Evolutionary conservation across 2,797 vertebrate genomes (phyloP).

Genomic region (Salmo trutta): DNA sequence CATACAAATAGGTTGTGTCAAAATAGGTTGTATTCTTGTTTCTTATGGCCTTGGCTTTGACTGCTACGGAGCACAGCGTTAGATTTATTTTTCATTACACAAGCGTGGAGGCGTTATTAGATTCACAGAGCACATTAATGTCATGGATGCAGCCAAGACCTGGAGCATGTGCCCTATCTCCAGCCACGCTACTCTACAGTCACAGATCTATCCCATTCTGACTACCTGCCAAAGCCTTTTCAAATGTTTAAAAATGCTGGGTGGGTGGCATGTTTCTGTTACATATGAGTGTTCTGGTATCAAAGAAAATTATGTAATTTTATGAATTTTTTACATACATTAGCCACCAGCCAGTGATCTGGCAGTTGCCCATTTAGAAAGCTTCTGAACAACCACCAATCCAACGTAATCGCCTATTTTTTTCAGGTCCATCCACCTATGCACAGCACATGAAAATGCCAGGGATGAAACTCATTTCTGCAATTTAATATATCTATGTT

Average conservation of each 20-base stretch:
- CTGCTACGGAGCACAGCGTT: background rate
- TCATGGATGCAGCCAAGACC: background rate
- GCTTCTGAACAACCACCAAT: conserved; percentile 67
- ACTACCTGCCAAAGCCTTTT: background rate
- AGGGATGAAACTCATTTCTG: conserved; percentile 52
- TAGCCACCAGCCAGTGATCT: conserved; percentile 37
- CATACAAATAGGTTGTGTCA: background rate
- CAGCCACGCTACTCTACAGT: background rate
- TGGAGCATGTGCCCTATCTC: background rate
- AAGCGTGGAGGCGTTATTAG: background rate
- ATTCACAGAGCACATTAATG: conserved; percentile 1
- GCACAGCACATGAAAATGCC: conserved; percentile 49
- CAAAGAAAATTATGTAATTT: conserved; percentile 40
- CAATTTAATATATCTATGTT: conserved; percentile 63
- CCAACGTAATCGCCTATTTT: conserved; percentile 65
- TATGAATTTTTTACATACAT: conserved; percentile 28
- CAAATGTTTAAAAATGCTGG: background rate
- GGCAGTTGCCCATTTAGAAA: conserved; percentile 52
- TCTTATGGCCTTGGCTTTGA: background rate
- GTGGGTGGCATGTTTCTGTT: conserved; percentile 7
- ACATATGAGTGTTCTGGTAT: conserved; percentile 30
- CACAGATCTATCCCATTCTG: background rate
- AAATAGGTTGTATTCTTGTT: background rate
- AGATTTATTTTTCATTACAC: background rate
- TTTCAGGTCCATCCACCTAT: conserved; percentile 56